Percentiles rank a stretch among this genome's conserved stretches.
These are phyloP conservation scores for Nanorana parkeri DNA, from an alignment of 2,113 vertebrate genomes.

Conservation along the genomic window DNA sequence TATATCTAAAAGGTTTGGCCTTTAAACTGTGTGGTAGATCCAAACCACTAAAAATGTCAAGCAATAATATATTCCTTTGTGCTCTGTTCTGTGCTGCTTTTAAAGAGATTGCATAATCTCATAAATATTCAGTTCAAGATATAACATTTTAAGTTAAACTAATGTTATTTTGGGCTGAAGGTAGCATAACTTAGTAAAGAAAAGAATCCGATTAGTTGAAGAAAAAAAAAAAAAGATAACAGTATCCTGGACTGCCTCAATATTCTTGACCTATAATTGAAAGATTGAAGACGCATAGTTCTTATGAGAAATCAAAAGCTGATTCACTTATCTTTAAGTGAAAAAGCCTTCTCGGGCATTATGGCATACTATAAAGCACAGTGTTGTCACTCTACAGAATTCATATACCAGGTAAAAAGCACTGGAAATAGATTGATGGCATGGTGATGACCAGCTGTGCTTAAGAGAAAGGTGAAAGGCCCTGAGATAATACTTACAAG, in stretches of 20 bases:
- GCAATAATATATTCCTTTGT: slow-evolving; percentile 16
- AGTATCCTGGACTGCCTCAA: slow-evolving; percentile 62
- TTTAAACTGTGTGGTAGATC: slow-evolving; percentile 12
- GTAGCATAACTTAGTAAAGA: slow-evolving; percentile 54
- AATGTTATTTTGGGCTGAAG: slow-evolving; percentile 28
- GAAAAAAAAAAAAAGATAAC: slow-evolving; percentile 65
- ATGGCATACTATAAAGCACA: slow-evolving; percentile 72
- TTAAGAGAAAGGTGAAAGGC: slow-evolving; percentile 68
- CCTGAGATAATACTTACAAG: slow-evolving; percentile 66
- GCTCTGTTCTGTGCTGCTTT: slow-evolving; percentile 8
- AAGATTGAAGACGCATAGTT: slow-evolving; percentile 79
- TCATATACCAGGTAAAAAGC: slow-evolving; percentile 72
- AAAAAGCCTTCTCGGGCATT: slow-evolving; percentile 72
- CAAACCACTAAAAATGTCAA: slow-evolving; percentile 34
- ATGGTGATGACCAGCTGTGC: slow-evolving; percentile 62
- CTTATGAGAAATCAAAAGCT: slow-evolving; percentile 73
- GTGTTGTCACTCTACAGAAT: slow-evolving; percentile 74
- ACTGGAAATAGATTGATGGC: slow-evolving; percentile 72
- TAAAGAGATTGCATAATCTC: slow-evolving; percentile 39
- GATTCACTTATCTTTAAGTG: slow-evolving; percentile 74
- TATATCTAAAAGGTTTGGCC: slow-evolving; percentile 28
- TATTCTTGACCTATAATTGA: slow-evolving; percentile 83
- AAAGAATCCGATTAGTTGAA: slow-evolving; percentile 55
- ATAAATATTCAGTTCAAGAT: slow-evolving; percentile 34
- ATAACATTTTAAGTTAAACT: slow-evolving; percentile 19